Evolutionary conservation across 2,797 vertebrate genomes (phyloP), one percentile per base, ranked within the genome.

Genomic region (Erethizon dorsatum): DNA sequence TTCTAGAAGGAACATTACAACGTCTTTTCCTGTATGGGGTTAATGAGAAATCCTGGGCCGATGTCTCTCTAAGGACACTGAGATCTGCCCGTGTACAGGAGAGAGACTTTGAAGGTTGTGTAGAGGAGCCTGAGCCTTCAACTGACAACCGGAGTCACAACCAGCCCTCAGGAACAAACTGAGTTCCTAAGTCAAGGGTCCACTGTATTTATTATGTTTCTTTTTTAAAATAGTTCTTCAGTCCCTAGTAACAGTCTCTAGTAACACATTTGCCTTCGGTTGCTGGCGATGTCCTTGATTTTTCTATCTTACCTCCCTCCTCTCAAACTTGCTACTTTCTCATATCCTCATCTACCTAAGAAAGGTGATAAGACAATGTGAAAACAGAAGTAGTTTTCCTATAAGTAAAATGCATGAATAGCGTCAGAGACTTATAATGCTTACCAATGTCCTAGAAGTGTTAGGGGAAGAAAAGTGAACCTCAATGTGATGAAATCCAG

Each of bases 291-390:
- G 5, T 37, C 75, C 52, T 90, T 86, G 59, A 47, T 93, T 93
- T 75, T 88, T 28, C 87, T 78, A 37, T 47, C 47, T 59, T 77
- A 59, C 1, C 33, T 41, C 56, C 61, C 9, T 4, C 67, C 26
- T n/a, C 57, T 31, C 12, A 20, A 84, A 88, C 65, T 87, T 82
- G 63, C 24, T 71, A 52, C 37, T 94, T 92, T 88, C 88, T 92
- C 59, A 94, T 67, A 31, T 56, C 52, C 41, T 91, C 45, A 67
- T 61, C 33, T 37, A 63, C 67, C 56, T 47, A 77, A 71, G 61
- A 75, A 90, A 89, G 28, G 28, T 79, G 31, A 95, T 71, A 77
- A 90, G 57, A 22, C 71, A 96, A 77, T 11, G 33, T 37, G 28
- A 84, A 37, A 92, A 59, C 31, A 67, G 63, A n/a, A 52, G 7